These are phyloP conservation scores for Peromyscus leucopus DNA, from an alignment of 2,113 vertebrate genomes.

Conservation along the genomic window DNA sequence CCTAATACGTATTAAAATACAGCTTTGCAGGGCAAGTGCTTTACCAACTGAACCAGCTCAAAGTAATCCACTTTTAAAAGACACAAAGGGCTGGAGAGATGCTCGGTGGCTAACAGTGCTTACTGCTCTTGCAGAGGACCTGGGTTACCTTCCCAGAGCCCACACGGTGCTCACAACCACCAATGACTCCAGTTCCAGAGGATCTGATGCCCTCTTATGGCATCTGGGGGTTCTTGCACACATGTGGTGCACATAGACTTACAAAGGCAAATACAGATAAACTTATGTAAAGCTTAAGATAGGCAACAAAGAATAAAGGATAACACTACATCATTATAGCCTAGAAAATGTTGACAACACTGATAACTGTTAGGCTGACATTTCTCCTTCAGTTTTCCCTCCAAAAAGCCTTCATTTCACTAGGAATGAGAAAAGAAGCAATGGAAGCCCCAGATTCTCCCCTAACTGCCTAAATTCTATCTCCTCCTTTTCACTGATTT, in stretches of 20 bases:
- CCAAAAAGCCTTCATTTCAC: slow-evolving; percentile 35
- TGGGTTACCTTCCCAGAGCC: neutral
- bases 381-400: neutral
- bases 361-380: neutral
- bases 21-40: slow-evolving; percentile 40
- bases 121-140: neutral
- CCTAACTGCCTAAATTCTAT: neutral
- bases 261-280: neutral
- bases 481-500: neutral
- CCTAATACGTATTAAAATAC: slow-evolving; percentile 32
- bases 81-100: neutral
- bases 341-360: neutral
- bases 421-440: slow-evolving; percentile 48
- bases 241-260: neutral
- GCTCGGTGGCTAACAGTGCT: neutral
- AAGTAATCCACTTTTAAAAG: slow-evolving; percentile 53
- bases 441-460: neutral
- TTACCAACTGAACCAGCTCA: neutral
- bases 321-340: neutral
- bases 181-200: neutral
- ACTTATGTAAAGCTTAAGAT: neutral
- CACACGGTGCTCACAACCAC: neutral
- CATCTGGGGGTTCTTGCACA: neutral
- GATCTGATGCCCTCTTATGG: neutral
- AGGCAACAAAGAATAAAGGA: neutral